phyloP scores from a whole-genome alignment of 92 coral and sea anemone genomes.

The Porites lobata region DNA sequence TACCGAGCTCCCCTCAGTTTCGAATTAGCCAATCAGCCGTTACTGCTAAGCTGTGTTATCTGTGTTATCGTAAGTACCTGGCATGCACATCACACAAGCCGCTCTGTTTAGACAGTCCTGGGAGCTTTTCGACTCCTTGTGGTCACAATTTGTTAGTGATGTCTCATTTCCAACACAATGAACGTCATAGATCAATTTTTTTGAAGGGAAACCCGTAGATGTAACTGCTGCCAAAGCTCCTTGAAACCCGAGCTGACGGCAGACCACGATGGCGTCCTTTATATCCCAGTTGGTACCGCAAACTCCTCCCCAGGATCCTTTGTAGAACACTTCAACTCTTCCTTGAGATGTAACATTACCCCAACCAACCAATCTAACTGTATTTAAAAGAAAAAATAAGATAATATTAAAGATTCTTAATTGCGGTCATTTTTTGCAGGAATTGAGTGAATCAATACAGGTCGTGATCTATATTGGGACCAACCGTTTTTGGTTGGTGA shows the following conservation, averaged over 20 bases:
- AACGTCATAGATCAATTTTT: slow-evolving; percentile 48
- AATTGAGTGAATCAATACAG: too few relatives aligned
- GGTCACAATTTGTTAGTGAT: slow-evolving; percentile 34
- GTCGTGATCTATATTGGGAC: too few relatives aligned
- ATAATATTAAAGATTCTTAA: background rate
- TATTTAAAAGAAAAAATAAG: background rate
- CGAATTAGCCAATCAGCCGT: too few relatives aligned
- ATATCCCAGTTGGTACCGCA: background rate
- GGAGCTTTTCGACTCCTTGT: background rate
- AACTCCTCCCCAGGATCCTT: slow-evolving; percentile 1
- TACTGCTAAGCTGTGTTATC: too few relatives aligned
- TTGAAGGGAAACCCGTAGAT: background rate
- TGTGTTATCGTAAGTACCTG: too few relatives aligned
- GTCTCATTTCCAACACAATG: slow-evolving; percentile 57
- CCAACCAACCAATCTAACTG: background rate
- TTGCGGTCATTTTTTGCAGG: too few relatives aligned
- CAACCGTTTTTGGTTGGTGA: too few relatives aligned
- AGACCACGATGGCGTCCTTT: slow-evolving; percentile 9
- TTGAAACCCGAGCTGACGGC: slow-evolving; percentile 23
- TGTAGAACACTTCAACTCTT: background rate
- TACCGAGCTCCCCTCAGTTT: too few relatives aligned
- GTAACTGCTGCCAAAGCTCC: background rate
- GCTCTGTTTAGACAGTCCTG: too few relatives aligned
- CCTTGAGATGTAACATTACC: background rate
- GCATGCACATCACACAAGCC: too few relatives aligned